Evolutionary conservation across 2,113 vertebrate genomes (phyloP), one percentile per base, ranked within the genome.

Genomic region (Puffinus mauretanicus): DNA sequence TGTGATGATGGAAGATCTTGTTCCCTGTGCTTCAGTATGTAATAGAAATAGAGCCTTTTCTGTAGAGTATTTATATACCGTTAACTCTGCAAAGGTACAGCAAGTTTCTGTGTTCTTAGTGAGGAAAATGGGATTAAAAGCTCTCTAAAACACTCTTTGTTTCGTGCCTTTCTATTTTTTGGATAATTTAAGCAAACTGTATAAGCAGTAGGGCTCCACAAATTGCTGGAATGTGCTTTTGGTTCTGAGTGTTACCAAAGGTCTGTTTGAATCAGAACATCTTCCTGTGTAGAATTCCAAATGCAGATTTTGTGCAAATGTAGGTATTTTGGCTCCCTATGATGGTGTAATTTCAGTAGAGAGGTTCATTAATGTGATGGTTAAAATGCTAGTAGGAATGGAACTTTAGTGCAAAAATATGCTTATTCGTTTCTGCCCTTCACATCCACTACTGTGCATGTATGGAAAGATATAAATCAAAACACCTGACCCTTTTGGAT

Each of bases 381-480:
- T 67, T 79, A n/a, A 82, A 94, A 58, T 66, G 29, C 17, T 44
- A 4, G 7, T 34, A 26, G 51, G 18, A 91, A 62, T 29, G 12
- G 25, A 86, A 55, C 13, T 55, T 36, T 0, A 62, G 24, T 49
- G 24, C 11, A 77, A 82, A 79, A 90, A n/a, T 36, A 29, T 3
- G 25, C 10, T n/a, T 47, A 15, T 8, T 66, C 0, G 0, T 36
- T 83, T 81, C 16, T 86, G 30, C 36, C n/a, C 22, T 88, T 89
- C 1, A 2, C 16, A 34, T 54, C 9, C 3, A 2, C 13, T 5
- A 13, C 38, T 73, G 16, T 44, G n/a, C 22, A 25, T 73, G 1
- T 16, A 29, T 20, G 10, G 30, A 49, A 73, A 61, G 19, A 44
- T 12, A 25, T 1, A 6, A 55, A 47, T 52, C 1, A 25, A 26